Evolutionary conservation across 2,888 invertebrate species (phyloP).

Genomic region (Cosmopolites sordidus): DNA sequence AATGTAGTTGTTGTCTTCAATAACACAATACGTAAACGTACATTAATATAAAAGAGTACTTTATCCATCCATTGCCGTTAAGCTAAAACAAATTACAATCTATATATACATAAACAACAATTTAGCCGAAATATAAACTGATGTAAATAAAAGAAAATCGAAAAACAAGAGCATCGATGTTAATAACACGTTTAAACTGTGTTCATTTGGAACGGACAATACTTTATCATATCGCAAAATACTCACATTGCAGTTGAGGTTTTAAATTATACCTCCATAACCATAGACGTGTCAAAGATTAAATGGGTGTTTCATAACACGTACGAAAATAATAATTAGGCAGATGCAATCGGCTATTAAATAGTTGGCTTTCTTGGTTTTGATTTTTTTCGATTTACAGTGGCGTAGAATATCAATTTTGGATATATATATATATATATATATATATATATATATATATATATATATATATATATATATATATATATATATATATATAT

Average conservation of each 20-base stretch:
- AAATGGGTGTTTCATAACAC: conserved; percentile 40
- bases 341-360: conserved; percentile 37
- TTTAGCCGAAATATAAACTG: too few relatives aligned
- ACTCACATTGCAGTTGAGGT: conserved; percentile 24
- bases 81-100: too few relatives aligned
- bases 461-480: conserved; percentile 5
- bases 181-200: conserved; percentile 18
- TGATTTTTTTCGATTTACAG: too few relatives aligned
- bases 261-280: conserved; percentile 29
- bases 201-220: conserved; percentile 11
- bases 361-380: conserved; percentile 12
- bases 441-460: conserved; percentile 2
- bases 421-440: background rate
- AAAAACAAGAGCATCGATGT: conserved; percentile 1
- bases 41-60: too few relatives aligned
- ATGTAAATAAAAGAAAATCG: conserved; percentile 3
- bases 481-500: conserved; percentile 4
- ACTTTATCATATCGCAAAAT: conserved; percentile 13
- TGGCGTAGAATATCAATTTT: background rate
- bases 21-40: too few relatives aligned
- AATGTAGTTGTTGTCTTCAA: too few relatives aligned
- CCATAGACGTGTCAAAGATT: conserved; percentile 36
- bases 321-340: conserved; percentile 41
- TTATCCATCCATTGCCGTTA: too few relatives aligned
- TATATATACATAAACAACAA: too few relatives aligned